Evolutionary conservation across 64 coral and sea anemone genomes (phyloP), one percentile per base, ranked within the genome.

Genomic region (Acropora tenuis): DNA sequence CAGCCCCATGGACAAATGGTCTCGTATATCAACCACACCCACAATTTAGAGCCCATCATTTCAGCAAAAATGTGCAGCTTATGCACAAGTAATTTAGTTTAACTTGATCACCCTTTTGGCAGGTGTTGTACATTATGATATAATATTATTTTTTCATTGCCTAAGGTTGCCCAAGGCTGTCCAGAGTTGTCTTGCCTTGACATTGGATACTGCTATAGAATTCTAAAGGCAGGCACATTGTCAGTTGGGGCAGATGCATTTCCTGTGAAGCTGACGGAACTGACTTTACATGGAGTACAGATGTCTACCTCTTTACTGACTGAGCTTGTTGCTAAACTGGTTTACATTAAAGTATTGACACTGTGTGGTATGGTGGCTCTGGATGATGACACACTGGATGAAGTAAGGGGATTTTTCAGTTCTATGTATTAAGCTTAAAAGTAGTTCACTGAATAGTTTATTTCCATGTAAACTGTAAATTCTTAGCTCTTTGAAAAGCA

Each of bases 161-260:
- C 30, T 2, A 5, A 95, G 95, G 78, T 97, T 74, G 80, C 88
- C 1, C 48, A 13, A 69, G 92, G 95, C 1, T 97, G 95, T 77
- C 95, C 88, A 59, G 69, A 83, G 20, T 89, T 97, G 19, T 81
- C 88, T 18, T n/a, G 74, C 17, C 95, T 97, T 43, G 95, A 97
- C 50, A 80, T 97, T 73, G 92, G 95, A 11, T 97, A 91, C n/a
- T 97, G 95, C 67, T 97, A 97, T 58, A 90, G 92, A 80, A 88
- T 89, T 89, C 75, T 90, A 76, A 88, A 85, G 18, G 79, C 91
- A 60, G 92, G 95, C 18, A 83, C 58, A 12, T 77, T 53, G n/a
- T 82, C 82, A 0, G 48, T 97, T 11, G 12, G 82, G 88, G 88
- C 82, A 78, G 79, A 73, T 30, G 76, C 80, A 0, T 94, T 97